Conservation (phyloP, 2,888 invertebrate genomes). For the Notocelia uddmanniana region DNA sequence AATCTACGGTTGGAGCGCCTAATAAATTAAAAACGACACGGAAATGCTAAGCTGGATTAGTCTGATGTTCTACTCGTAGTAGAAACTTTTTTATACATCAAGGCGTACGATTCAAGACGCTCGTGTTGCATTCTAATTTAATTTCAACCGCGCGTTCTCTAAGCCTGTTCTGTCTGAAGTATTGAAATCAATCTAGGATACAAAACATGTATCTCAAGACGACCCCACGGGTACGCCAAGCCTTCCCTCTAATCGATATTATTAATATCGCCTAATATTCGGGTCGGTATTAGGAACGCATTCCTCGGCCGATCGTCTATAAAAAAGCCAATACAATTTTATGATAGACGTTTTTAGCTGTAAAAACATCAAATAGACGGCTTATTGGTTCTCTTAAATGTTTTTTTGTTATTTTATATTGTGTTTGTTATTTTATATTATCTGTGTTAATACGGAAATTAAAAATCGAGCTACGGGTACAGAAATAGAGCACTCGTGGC, state of each 20-base stretch:
- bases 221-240: constrained; percentile 18
- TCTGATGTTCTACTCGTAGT: too few relatives aligned
- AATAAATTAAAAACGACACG: too few relatives aligned
- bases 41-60: too few relatives aligned
- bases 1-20: too few relatives aligned
- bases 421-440: constrained; percentile 13
- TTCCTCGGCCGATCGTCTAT: constrained; percentile 39
- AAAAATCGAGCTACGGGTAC: neutral
- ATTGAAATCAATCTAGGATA: neutral
- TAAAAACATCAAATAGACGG: constrained; percentile 42
- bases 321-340: constrained; percentile 46
- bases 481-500: too few relatives aligned
- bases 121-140: too few relatives aligned
- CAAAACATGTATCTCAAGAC: too few relatives aligned
- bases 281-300: constrained; percentile 33
- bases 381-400: constrained; percentile 34
- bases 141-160: too few relatives aligned
- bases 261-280: constrained; percentile 45
- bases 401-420: constrained; percentile 30
- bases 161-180: too few relatives aligned
- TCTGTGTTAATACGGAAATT: neutral
- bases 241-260: constrained; percentile 41
- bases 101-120: too few relatives aligned
- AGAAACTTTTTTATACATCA: too few relatives aligned
- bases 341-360: constrained; percentile 39